Evolutionary conservation across 2,888 invertebrate genomes (phyloP).

Genomic region (Tetragnatha montana): DNA sequence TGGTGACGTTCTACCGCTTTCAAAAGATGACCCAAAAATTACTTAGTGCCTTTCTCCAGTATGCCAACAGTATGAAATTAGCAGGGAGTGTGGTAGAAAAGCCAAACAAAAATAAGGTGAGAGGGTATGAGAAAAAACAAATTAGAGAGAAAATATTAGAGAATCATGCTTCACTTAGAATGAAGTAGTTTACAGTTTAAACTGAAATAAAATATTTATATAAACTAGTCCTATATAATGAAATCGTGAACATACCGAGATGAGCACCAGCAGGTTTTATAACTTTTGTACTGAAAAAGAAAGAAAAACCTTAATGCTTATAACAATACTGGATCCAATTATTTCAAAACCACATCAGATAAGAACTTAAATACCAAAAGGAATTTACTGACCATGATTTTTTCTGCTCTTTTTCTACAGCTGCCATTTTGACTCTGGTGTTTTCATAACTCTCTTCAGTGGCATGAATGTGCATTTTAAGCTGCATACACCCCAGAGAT

Average conservation of each 20-base stretch:
- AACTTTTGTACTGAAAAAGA: constrained; percentile 87
- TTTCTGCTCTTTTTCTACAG: constrained; percentile 90
- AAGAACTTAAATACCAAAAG: background rate
- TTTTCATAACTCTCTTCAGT: constrained; percentile 96
- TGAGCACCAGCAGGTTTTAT: constrained; percentile 93
- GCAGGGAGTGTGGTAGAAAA: too few species aligned
- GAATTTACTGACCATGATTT: constrained; percentile 86
- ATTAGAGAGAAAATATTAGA: too few species aligned
- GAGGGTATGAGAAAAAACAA: too few species aligned
- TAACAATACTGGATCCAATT: background rate
- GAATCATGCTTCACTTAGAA: too few species aligned
- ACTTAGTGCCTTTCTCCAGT: too few species aligned
- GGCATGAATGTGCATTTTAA: constrained; percentile 93
- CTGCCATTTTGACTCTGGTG: constrained; percentile 93
- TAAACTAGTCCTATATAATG: background rate
- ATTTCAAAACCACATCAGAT: constrained; percentile 2
- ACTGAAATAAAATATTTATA: too few species aligned
- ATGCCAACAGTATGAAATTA: too few species aligned
- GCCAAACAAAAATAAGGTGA: too few species aligned
- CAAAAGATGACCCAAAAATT: too few species aligned
- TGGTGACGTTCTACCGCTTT: too few species aligned
- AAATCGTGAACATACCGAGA: constrained; percentile 79
- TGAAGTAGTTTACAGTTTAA: too few species aligned
- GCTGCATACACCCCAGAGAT: constrained; percentile 89
- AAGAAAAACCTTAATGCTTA: constrained; percentile 3